These are phyloP conservation scores for Hormiphora californensis DNA, from an alignment of 37 sponge, comb jelly and placozoan species.

Conservation along the genomic window DNA sequence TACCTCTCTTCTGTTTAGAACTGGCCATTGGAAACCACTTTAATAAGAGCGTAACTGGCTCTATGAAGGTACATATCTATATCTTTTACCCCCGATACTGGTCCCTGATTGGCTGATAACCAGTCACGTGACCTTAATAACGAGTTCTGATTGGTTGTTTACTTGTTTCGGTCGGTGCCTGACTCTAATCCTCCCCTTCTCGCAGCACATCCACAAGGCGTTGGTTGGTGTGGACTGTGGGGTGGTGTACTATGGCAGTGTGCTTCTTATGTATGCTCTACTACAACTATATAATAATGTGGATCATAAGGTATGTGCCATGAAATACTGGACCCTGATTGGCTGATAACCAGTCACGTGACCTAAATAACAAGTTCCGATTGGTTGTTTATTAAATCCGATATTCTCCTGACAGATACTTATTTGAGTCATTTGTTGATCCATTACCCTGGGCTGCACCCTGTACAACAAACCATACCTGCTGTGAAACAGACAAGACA, in stretches of 20 bases:
- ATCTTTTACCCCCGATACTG: no score
- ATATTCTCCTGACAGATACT: not conserved
- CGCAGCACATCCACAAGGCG: not conserved
- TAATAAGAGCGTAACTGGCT: not conserved
- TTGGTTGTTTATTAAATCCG: no score
- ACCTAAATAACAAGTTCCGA: no score
- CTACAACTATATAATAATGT: constrained; percentile 10
- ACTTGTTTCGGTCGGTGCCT: no score
- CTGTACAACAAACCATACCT: not conserved
- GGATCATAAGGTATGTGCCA: constrained; percentile 10
- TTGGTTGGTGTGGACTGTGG: not conserved
- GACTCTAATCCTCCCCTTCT: not conserved
- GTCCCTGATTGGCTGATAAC: no score
- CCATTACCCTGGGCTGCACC: not conserved
- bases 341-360: not conserved
- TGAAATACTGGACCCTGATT: not conserved
- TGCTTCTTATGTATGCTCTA: not conserved
- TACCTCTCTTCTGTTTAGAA: not conserved
- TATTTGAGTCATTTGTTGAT: not conserved
- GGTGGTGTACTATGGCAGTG: not conserved
- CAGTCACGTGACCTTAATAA: no score
- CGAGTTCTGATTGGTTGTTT: no score
- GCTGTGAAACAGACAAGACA: not conserved
- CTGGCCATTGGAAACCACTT: not conserved
- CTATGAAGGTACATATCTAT: not conserved